phyloP scores from a whole-genome alignment of 2,113 vertebrate genomes.

The Vulpes ferrilata region DNA sequence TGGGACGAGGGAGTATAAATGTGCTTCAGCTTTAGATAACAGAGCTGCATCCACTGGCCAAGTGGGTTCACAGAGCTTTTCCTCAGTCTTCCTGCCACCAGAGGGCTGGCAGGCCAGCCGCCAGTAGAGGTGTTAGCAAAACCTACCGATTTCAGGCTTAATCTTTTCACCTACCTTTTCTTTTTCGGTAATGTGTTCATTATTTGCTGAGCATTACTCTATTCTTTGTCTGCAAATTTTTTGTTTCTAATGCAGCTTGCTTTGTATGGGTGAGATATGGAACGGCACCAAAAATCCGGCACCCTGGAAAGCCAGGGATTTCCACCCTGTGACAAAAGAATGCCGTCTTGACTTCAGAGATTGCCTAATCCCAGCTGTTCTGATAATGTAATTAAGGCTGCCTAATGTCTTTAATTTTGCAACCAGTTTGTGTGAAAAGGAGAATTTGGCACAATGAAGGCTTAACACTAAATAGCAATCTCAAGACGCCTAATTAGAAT shows the following conservation, averaged over 20 bases:
- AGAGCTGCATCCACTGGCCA: conserved; percentile 85
- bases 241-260: conserved; percentile 94
- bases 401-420: conserved; percentile 99
- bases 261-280: conserved; percentile 98
- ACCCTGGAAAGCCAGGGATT: conserved; percentile 96
- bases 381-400: conserved; percentile 99
- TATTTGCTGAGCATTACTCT: conserved; percentile 92
- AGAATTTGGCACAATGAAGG: conserved; percentile 95
- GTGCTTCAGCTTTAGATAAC: conserved; percentile 91
- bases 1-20: conserved; percentile 87
- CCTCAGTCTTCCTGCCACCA: conserved; percentile 84
- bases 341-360: conserved; percentile 98
- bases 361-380: conserved; percentile 99
- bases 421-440: conserved; percentile 95
- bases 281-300: conserved; percentile 93
- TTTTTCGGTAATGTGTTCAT: conserved; percentile 92
- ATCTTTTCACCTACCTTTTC: conserved; percentile 98
- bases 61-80: conserved; percentile 85
- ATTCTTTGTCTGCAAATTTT: conserved; percentile 91
- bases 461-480: conserved; percentile 96
- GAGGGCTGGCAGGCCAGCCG: conserved; percentile 87
- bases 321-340: conserved; percentile 97
- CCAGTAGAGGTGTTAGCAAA: conserved; percentile 91
- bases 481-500: conserved; percentile 98
- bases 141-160: conserved; percentile 91